phyloP scores from a whole-genome alignment of 1,140 invertebrate genomes.

The Choristoneura fumiferana region DNA sequence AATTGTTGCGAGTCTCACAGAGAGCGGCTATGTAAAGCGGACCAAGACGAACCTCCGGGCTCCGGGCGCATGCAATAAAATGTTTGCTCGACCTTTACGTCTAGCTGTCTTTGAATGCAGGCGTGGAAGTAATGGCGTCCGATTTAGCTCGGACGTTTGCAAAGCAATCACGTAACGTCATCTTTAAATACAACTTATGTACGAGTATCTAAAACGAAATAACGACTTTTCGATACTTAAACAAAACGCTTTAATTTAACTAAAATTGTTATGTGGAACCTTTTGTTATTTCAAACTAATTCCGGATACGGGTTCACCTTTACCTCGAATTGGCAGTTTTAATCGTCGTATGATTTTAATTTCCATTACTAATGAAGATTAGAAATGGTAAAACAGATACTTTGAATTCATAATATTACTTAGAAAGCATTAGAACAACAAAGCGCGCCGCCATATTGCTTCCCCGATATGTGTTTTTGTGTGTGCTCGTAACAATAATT shows the following conservation, averaged over 20 bases:
- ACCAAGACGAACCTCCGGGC: conserved; percentile 14
- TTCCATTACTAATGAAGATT: conserved; percentile 7
- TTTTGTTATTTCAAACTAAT: too few species aligned
- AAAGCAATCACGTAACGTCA: neutral
- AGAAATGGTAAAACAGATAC: conserved; percentile 24
- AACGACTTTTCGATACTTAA: too few species aligned
- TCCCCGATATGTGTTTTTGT: conserved; percentile 43
- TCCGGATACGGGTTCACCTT: neutral
- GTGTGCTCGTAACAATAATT: conserved; percentile 56
- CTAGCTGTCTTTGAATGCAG: conserved; percentile 13
- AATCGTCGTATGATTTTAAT: conserved; percentile 8
- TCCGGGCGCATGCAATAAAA: conserved; percentile 7
- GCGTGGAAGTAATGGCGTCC: neutral
- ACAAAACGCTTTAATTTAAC: too few species aligned
- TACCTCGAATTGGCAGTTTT: conserved; percentile 7
- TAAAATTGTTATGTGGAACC: too few species aligned
- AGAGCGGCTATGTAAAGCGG: conserved; percentile 39
- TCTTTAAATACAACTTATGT: too few species aligned
- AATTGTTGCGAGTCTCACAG: conserved; percentile 57
- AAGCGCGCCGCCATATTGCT: conserved; percentile 21
- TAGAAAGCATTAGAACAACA: conserved; percentile 17
- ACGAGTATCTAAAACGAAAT: too few species aligned
- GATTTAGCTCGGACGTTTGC: neutral
- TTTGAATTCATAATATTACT: conserved; percentile 18
- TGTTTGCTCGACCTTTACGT: conserved; percentile 11